These are phyloP conservation scores for Callimorpha dominula DNA, from an alignment of 2,888 invertebrate species.

Conservation along the genomic window DNA sequence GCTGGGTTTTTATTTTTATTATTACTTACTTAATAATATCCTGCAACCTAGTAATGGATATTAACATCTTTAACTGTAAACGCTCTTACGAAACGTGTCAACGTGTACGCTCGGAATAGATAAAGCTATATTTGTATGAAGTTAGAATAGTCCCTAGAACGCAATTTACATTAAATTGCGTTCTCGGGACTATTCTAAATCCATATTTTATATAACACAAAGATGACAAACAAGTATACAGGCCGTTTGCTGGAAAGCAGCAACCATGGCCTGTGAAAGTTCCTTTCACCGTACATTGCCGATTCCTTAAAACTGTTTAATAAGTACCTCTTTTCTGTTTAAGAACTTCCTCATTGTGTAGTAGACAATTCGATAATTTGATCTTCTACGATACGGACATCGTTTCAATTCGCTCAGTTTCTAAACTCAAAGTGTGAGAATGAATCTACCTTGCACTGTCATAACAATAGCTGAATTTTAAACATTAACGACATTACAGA, in stretches of 20 bases:
- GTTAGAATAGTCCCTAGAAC: no score
- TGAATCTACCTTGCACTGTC: background rate
- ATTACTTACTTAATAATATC: background rate
- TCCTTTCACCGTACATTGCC: background rate
- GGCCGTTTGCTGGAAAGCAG: background rate
- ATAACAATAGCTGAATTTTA: background rate
- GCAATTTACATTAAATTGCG: no score
- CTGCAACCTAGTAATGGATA: background rate
- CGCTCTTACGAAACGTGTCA: background rate
- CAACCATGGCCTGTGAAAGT: background rate
- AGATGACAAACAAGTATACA: background rate
- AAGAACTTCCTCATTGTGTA: no score
- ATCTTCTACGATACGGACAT: background rate
- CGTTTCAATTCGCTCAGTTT: background rate
- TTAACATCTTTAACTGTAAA: slow-evolving; percentile 1
- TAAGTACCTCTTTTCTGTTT: background rate
- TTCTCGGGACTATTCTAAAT: background rate
- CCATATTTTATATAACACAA: background rate
- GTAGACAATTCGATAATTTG: background rate
- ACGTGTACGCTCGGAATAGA: background rate
- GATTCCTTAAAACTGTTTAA: background rate
- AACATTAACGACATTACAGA: background rate
- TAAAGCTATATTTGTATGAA: background rate
- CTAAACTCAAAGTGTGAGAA: background rate
- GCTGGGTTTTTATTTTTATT: slow-evolving; percentile 5